Conservation (phyloP, 1,140 invertebrate species). For the Magallana angulata region DNA sequence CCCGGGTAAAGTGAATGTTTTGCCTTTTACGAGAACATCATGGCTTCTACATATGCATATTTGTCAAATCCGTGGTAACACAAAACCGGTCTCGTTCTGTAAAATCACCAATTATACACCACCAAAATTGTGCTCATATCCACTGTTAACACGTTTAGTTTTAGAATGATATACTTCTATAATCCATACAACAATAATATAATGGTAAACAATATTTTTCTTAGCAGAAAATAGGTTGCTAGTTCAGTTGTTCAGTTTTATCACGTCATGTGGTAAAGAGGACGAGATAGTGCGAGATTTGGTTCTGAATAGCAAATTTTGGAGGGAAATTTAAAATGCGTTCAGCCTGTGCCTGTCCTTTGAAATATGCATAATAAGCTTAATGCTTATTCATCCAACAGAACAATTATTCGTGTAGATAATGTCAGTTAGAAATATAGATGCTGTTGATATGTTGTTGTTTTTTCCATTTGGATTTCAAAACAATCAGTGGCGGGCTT, state of each 20-base stretch:
- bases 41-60: conserved; percentile 63
- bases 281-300: conserved; percentile 63
- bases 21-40: conserved; percentile 58
- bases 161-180: conserved; percentile 19
- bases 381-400: too few relatives aligned
- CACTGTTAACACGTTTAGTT: conserved; percentile 7
- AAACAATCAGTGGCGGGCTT: too few relatives aligned
- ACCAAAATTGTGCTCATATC: conserved; percentile 24
- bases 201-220: conserved; percentile 17
- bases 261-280: conserved; percentile 66
- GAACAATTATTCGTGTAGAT: too few relatives aligned
- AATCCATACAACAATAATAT: conserved; percentile 18
- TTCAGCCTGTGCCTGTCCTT: too few relatives aligned
- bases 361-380: too few relatives aligned
- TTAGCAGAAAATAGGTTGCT: conserved; percentile 61
- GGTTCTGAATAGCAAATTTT: conserved; percentile 40
- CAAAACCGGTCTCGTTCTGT: conserved; percentile 42
- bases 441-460: too few relatives aligned
- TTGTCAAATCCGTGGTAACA: conserved; percentile 70
- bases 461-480: too few relatives aligned
- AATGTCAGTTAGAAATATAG: too few relatives aligned
- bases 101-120: conserved; percentile 5
- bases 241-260: conserved; percentile 70
- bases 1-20: conserved; percentile 39
- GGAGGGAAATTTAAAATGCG: conserved; percentile 49